Evolutionary conservation across 2,113 vertebrate genomes (phyloP), one percentile per base, ranked within the genome.

Genomic region (Channa argus): DNA sequence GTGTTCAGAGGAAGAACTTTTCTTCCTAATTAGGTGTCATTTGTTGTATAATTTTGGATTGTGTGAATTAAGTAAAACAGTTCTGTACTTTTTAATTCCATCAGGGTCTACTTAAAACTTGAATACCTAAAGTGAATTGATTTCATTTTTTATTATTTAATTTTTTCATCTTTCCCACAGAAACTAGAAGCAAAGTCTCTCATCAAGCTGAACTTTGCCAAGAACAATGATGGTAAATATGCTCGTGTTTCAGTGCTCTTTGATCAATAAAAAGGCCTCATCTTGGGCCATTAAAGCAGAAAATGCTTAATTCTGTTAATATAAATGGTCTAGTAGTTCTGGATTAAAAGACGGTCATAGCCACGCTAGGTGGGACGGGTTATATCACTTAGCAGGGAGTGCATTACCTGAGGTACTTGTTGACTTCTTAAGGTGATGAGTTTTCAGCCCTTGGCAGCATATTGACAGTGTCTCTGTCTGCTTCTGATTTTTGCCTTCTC

Each of bases 111-210:
- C 24, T 24, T 24, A 24, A 24, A 24, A 24, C 24, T 24, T 24
- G 24, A 24, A 24, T 1, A 24, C 24, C 24, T 24, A 24, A 24
- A 24, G 24, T 24, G 24, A 24, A 24, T 24, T 24, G 24, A 24
- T 24, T 24, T 24, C 24, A 24, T 24, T 24, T 24, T 24, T 24
- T 1, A 24, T 24, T 1, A 24, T 2, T 1, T 53, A 84, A 46
- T 34, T 0, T 72, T 76, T 87, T 59, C 72, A 36, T 69, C 45
- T 53, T 59, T 73, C 10, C 9, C 38, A 43, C 73, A 99, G 98
- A 99, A 99, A 91, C 91, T 99, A 8, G 98, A 99, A 39, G 95
- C 94, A 37, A 97, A 97, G 85, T 94, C 96, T 24, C 95, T 99
- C 72, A 96, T 99, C 90, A 98, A 96, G 84, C 93, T 99, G 49